Evolutionary conservation across 2,888 invertebrate genomes (phyloP), one percentile per base, ranked within the genome.

Genomic region (Magallana nippona): DNA sequence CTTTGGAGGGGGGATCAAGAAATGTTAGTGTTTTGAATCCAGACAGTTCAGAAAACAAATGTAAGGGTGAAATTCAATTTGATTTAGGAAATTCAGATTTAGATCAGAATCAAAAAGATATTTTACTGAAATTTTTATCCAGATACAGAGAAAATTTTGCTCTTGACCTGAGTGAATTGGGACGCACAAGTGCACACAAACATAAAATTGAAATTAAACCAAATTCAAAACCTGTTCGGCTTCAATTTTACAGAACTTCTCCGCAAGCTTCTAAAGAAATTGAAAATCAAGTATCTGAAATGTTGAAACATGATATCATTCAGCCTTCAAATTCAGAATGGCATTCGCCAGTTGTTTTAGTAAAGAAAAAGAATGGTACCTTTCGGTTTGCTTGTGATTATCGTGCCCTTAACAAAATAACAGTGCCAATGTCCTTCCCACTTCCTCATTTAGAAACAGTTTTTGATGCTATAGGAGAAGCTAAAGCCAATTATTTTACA

Each of bases 381-480:
- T 88, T 60, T 57, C 32, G 89, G 27, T 87, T 88, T 82, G 87
- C 88, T 1, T 81, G 87, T n/a, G 88, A 88, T 62, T 89, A 88
- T 55, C 60, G 88, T 17, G 84, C 86, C 55, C 44, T 89, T 13
- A 88, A 89, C 78, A 83, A 84, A 55, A 79, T 88, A 8, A 88
- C 89, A 11, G 60, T 83, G 13, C 85, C 87, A 15, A 87, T 88
- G 60, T 84, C 87, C 44, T 88, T 88, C 78, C 88, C 89, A 15
- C 62, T 88, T n/a, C 87, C 88, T 2, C 84, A 87, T 57, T 57
- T 87, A 15, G 87, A 87, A 19, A 84, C 82, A 58, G 22, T 88
- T 1, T 86, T 85, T 27, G 27, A 27, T 85, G 89, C 86, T 13
- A 56, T 88, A 17, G 88, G 88, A 1, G 86, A 87, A 27, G 79